These are phyloP conservation scores for Gymnocheta viridis DNA, from an alignment of 2,888 invertebrate species.

Conservation along the genomic window DNA sequence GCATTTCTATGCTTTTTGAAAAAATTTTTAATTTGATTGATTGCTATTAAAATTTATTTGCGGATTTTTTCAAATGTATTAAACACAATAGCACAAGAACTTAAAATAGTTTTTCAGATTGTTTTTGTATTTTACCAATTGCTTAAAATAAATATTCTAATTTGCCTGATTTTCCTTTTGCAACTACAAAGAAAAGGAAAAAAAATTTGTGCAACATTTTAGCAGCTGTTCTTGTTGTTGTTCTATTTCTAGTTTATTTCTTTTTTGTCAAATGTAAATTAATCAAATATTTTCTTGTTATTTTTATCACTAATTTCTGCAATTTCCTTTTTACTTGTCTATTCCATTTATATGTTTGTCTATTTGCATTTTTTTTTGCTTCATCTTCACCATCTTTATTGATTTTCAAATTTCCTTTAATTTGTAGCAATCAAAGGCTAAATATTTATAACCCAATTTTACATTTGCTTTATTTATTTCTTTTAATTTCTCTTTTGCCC, in stretches of 20 bases:
- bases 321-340: constrained; percentile 63
- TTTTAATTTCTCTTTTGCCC: not conserved
- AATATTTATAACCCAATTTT: constrained; percentile 70
- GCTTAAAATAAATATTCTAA: not conserved
- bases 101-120: not conserved
- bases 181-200: not conserved
- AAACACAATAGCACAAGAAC: no score
- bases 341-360: constrained; percentile 47
- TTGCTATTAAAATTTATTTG: no score
- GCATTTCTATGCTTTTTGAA: no score
- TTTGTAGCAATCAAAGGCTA: constrained; percentile 69
- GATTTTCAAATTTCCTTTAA: constrained; percentile 71
- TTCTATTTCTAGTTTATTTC: not conserved
- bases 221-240: not conserved
- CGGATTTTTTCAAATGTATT: no score
- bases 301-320: constrained; percentile 65
- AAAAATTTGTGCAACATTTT: not conserved
- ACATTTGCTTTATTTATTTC: constrained; percentile 19
- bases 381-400: constrained; percentile 53
- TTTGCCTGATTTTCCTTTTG: not conserved
- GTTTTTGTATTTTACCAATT: not conserved
- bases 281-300: constrained; percentile 63
- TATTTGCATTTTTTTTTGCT: constrained; percentile 3
- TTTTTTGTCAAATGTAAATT: constrained; percentile 41
- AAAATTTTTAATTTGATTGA: no score